These are phyloP conservation scores for Bergia puertoricense DNA, from an alignment of 92 coral and sea anemone species.

Conservation along the genomic window DNA sequence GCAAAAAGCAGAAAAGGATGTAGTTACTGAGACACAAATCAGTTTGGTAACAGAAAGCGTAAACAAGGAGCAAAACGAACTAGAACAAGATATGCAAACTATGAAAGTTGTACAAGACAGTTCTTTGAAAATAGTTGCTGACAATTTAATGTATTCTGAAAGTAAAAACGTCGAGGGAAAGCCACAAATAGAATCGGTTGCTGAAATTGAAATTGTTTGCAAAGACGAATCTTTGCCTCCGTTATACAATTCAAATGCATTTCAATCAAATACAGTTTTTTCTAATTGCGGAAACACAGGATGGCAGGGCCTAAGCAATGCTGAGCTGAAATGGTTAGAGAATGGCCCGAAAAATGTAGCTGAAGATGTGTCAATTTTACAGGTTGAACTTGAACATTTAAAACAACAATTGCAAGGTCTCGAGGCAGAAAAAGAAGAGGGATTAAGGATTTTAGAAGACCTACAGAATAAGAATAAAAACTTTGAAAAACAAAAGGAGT, in stretches of 20 bases:
- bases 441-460: background rate
- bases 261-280: too few species aligned
- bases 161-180: background rate
- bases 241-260: too few species aligned
- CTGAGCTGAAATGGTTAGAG: background rate
- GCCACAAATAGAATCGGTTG: background rate
- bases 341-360: background rate
- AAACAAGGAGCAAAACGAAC: background rate
- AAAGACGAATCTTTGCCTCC: background rate
- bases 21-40: background rate
- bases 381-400: background rate
- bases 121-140: background rate
- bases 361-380: background rate
- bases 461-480: conserved; percentile 2
- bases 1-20: background rate
- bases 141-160: background rate
- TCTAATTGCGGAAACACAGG: background rate
- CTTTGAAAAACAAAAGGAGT: conserved; percentile 18
- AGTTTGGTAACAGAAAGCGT: background rate
- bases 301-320: background rate
- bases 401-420: conserved; percentile 27
- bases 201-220: background rate
- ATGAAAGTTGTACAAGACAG: background rate
- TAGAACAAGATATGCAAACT: background rate
- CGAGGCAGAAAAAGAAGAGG: conserved; percentile 32